Conservation (phyloP, 2,113 vertebrate species). For the Dipodomys spectabilis region DNA sequence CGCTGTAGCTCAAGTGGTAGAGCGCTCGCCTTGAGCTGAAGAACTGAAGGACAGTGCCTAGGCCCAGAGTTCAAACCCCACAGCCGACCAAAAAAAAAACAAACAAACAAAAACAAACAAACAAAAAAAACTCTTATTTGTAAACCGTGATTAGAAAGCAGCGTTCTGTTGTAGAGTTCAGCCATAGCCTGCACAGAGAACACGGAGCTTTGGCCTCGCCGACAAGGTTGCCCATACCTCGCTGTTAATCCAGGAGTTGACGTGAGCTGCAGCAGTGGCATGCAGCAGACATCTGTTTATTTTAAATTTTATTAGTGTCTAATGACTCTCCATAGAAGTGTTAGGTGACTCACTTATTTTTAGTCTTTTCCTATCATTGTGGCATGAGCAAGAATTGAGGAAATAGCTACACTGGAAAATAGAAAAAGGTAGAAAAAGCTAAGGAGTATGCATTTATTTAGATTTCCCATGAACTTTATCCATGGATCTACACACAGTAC, state of each 20-base stretch:
- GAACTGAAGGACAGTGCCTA: too few species aligned
- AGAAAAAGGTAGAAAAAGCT: not conserved
- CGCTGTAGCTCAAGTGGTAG: too few species aligned
- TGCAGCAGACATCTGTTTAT: not conserved
- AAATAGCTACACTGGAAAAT: not conserved
- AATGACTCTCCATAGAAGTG: not conserved
- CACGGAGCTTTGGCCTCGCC: rapidly evolving
- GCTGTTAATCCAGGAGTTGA: not conserved
- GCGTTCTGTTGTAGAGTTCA: not conserved
- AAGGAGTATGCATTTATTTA: not conserved
- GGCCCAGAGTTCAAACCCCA: too few species aligned
- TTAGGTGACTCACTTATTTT: not conserved
- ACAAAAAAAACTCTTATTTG: not conserved
- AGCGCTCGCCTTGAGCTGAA: too few species aligned
- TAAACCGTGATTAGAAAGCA: not conserved
- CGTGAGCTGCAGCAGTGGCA: slow-evolving; percentile 12
- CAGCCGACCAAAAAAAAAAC: too few species aligned
- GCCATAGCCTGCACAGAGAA: not conserved
- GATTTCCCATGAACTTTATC: not conserved
- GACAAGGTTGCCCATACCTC: not conserved
- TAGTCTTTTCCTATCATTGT: not conserved
- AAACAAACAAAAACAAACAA: too few species aligned
- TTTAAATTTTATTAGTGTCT: not conserved
- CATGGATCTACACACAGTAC: rapidly evolving
- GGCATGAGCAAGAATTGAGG: not conserved